These are phyloP conservation scores for Siphamia tubifer DNA, from an alignment of 2,113 vertebrate genomes.

Conservation along the genomic window DNA sequence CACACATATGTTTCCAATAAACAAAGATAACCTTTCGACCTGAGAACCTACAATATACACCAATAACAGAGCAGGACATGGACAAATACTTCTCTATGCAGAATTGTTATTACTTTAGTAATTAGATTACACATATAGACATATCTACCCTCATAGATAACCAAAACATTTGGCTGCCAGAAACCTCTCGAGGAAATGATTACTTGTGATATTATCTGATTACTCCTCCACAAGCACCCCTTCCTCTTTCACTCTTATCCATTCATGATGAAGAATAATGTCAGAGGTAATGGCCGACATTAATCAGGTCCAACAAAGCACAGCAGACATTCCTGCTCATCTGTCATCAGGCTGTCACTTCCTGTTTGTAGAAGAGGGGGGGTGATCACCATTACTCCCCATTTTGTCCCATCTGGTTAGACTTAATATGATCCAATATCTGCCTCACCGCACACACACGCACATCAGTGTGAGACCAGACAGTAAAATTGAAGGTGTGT, in stretches of 20 bases:
- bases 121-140: slow-evolving; percentile 9
- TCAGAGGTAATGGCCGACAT: slow-evolving; percentile 62
- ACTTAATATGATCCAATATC: slow-evolving; percentile 28
- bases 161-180: slow-evolving; percentile 27
- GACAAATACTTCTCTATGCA: not conserved
- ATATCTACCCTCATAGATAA: no score
- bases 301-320: slow-evolving; percentile 60
- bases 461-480: no score
- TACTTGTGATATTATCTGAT: slow-evolving; percentile 47
- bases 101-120: not conserved
- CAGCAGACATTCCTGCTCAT: slow-evolving; percentile 49
- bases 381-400: slow-evolving; percentile 12
- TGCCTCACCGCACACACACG: not conserved
- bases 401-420: slow-evolving; percentile 57
- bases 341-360: slow-evolving; percentile 65
- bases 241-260: slow-evolving; percentile 30
- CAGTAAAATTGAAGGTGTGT: no score
- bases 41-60: not conserved
- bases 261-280: slow-evolving; percentile 59
- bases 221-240: slow-evolving; percentile 30
- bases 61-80: not conserved
- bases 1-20: slow-evolving; percentile 57
- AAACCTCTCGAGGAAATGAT: slow-evolving; percentile 35
- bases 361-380: slow-evolving; percentile 50
- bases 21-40: slow-evolving; percentile 58